These are phyloP conservation scores for Disparrhopalites patrizii DNA, from an alignment of 2,888 invertebrate species.

Conservation along the genomic window DNA sequence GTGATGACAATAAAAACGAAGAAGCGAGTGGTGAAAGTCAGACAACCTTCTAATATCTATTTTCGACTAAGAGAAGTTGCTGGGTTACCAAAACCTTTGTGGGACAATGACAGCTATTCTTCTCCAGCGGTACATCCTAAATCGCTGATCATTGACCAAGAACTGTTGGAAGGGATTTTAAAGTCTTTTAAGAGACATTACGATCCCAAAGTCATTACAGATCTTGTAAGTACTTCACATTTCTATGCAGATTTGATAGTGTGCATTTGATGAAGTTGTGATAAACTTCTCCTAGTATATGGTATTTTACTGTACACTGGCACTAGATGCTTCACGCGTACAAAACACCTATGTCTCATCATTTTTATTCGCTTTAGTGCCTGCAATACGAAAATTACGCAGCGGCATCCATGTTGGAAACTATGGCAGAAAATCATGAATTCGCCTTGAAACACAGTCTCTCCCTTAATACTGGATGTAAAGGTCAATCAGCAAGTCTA, in stretches of 20 bases:
- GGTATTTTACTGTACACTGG: too few species aligned
- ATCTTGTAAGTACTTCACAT: constrained; percentile 36
- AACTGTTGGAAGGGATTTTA: constrained; percentile 45
- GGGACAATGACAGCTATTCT: constrained; percentile 38
- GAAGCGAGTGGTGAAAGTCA: constrained; percentile 47
- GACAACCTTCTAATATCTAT: constrained; percentile 48
- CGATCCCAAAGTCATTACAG: constrained; percentile 36
- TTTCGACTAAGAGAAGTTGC: constrained; percentile 44
- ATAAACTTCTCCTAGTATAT: too few species aligned
- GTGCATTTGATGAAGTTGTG: too few species aligned
- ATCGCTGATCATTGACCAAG: constrained; percentile 35
- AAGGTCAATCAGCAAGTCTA: constrained; percentile 28
- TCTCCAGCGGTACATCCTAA: constrained; percentile 39
- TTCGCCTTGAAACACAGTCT: constrained; percentile 53
- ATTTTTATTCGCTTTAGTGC: too few species aligned
- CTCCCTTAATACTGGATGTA: constrained; percentile 49
- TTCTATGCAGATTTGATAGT: too few species aligned
- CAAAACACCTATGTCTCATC: too few species aligned
- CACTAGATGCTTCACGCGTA: too few species aligned
- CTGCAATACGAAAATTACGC: constrained; percentile 54
- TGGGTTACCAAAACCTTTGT: constrained; percentile 42
- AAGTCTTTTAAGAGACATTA: constrained; percentile 42
- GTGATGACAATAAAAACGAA: constrained; percentile 47
- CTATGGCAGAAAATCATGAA: constrained; percentile 53
- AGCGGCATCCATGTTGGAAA: constrained; percentile 54